Base-by-base conservation (phyloP, 2,113 vertebrate species). In the Corythornis vintsioides region DNA sequence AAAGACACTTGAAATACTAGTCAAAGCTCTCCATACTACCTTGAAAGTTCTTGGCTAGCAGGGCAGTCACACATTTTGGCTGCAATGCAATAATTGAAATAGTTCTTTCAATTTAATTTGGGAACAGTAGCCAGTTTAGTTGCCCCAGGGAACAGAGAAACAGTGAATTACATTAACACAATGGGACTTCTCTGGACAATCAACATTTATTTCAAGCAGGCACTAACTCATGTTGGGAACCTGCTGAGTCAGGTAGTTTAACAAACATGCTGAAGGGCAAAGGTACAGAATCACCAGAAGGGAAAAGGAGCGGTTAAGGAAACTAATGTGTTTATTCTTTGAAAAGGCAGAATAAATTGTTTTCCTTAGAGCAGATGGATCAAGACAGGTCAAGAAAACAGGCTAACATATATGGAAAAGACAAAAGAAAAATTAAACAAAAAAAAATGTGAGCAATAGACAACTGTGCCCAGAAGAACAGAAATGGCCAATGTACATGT, bases 161-260 rank as follows among this genome's bases (percentile, higher is more conserved):
- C 18, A 93, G 89, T 80, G 91, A 94, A 93, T 90, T 92, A 92
- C 74, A 91, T 83, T 88, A 94, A 92, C 84, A 79, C 90, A 93
- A 89, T 89, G 70, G 70, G 84, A 96, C 95, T 95, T 87, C 88
- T 94, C 63, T 64, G 84, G 88, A 90, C 89, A 92, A 94, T 87
- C 81, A 93, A 86, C 90, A 82, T 89, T 94, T 94, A 89, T 89
- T 94, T 95, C 90, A 86, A 70, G 71, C 63, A 74, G 86, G 83
- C 89, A 87, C 89, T 90, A 95, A 86, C 84, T 96, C 78, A 92
- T 75, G 86, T 31, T 84, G 88, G 93, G 86, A 95, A 93, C 80
- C 94, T 90, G 90, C 90, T 90, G 89, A 92, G 86, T 94, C 89
- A 94, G 91, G 83, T 52, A 90, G 66, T 91, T 93, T 92, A 94